Evolutionary conservation across 2,888 invertebrate species (phyloP).

Genomic region (Ischnura elegans): DNA sequence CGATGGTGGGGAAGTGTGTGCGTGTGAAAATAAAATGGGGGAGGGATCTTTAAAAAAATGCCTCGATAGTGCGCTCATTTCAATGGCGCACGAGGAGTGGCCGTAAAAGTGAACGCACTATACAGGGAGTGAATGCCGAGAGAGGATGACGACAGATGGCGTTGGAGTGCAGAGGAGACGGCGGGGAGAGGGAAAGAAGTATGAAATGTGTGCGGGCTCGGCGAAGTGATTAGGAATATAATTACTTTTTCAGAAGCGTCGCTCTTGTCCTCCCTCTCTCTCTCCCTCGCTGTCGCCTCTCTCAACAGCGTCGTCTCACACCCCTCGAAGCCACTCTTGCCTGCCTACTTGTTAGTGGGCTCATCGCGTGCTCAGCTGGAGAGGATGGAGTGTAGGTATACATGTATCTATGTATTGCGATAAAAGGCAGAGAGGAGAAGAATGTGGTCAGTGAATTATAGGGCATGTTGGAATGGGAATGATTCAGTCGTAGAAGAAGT

Average conservation of each 20-base stretch:
- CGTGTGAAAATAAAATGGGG: background rate
- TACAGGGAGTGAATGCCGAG: background rate
- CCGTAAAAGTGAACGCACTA: slow-evolving; percentile 4
- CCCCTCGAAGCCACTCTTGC: background rate
- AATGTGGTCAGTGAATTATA: background rate
- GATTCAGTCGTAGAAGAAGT: background rate
- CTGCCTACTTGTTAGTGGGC: background rate
- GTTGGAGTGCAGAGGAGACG: background rate
- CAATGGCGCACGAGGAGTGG: background rate
- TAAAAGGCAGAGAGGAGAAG: background rate
- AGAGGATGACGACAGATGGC: background rate
- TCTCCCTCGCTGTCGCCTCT: slow-evolving; percentile 6
- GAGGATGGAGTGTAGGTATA: background rate
- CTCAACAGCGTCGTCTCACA: background rate
- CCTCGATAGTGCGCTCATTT: background rate
- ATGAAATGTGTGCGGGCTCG: slow-evolving; percentile 16
- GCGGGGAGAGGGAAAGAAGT: background rate
- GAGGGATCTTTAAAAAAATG: slow-evolving; percentile 15
- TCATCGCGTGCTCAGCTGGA: background rate
- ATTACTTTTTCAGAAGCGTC: slow-evolving; percentile 41
- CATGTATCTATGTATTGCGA: too few relatives aligned
- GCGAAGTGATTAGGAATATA: slow-evolving; percentile 41
- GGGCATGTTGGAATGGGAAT: background rate
- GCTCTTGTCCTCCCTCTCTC: background rate
- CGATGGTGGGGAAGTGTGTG: background rate